These are phyloP conservation scores for Drosophila multiciliata DNA, from an alignment of 2,888 invertebrate genomes.

Conservation along the genomic window DNA sequence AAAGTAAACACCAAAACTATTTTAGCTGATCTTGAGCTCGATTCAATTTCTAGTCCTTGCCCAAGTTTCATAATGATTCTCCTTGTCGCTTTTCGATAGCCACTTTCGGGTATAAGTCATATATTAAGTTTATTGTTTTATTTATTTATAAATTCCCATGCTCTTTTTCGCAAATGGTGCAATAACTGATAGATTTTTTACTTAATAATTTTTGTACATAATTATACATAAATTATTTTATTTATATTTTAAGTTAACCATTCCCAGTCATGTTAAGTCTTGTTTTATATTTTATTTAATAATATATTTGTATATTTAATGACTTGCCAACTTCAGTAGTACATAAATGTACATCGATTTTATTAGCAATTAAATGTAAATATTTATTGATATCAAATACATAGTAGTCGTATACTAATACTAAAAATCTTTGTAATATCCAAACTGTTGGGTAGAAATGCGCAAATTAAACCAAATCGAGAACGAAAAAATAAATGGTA, in stretches of 20 bases:
- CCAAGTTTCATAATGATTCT: conserved; percentile 18
- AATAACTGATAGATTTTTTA: conserved; percentile 31
- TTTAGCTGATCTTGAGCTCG: conserved; percentile 14
- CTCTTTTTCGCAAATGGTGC: conserved; percentile 36
- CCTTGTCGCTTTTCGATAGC: conserved; percentile 10
- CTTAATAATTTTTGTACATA: conserved; percentile 1
- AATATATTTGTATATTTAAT: conserved; percentile 2
- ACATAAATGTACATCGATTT: conserved; percentile 7
- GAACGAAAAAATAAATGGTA: conserved; percentile 30
- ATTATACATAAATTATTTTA: background rate
- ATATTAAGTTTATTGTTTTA: conserved; percentile 12
- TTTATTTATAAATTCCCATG: conserved; percentile 6
- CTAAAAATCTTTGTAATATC: conserved; percentile 24
- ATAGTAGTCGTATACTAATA: conserved; percentile 27
- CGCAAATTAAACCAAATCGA: conserved; percentile 31
- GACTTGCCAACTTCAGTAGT: conserved; percentile 29
- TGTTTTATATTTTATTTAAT: background rate
- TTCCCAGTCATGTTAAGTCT: conserved; percentile 1
- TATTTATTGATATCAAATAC: conserved; percentile 28
- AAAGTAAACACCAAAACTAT: conserved; percentile 61
- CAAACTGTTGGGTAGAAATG: conserved; percentile 34
- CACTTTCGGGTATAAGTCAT: conserved; percentile 28
- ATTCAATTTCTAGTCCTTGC: conserved; percentile 53
- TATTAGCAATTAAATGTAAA: conserved; percentile 42
- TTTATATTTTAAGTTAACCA: background rate